Evolutionary conservation across 2,113 vertebrate genomes (phyloP), one percentile per base, ranked within the genome.

Genomic region (Oryctolagus cuniculus): DNA sequence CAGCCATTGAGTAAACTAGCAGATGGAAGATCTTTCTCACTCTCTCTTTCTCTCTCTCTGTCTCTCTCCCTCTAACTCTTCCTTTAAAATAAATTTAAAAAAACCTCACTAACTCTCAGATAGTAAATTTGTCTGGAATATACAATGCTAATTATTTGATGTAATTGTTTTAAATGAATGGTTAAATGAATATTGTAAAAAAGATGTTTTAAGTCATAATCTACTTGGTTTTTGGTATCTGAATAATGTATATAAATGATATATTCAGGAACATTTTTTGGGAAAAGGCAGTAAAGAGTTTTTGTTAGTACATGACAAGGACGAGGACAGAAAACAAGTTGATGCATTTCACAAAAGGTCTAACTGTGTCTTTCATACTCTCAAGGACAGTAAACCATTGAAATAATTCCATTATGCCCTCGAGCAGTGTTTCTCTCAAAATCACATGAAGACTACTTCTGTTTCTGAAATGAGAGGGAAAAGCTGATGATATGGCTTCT

Each of bases 391-490:
- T 22, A 67, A 74, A 38, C 55, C 44, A 77, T 78, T 58, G 34
- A 70, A 94, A 73, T 27, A 72, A 77, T 84, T 84, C 34, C 34
- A 67, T 69, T 38, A 25, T 58, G 25, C 4, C 55, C n/a, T 53
- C 27, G 73, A 86, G 36, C 72, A 79, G 22, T n/a, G 69, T 83
- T 80, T 91, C 69, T 36, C 17, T 77, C 19, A 13, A 95, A 88
- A 64, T 74, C 82, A 27, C n/a, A 78, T 38, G 63, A 88, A 86
- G 55, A 75, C 64, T 79, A 81, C 79, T 75, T 25, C 19, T 89
- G 25, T 72, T 93, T 91, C 51, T 95, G 55, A 91, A 94, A 94
- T 84, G 36, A 91, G 29, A 73, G 12, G 19, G 90, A 61, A 92
- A 97, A 92, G 61, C 17, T 34, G 61, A n/a, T 21, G 17, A 44